Conservation (phyloP, 2,888 invertebrate genomes). For the Crepidodera aurea region DNA sequence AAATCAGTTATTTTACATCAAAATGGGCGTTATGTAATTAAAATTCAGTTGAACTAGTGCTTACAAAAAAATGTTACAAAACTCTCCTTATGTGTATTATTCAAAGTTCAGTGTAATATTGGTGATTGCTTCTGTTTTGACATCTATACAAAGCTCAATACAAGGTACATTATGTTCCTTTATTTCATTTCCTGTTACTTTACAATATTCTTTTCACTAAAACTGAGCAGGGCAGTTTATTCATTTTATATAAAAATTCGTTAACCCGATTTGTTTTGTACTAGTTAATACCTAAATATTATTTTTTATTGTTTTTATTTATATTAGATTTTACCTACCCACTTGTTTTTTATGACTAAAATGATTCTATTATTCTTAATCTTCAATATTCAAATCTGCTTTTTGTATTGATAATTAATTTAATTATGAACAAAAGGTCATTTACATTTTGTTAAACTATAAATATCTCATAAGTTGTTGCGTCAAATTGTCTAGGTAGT, state of each 20-base stretch:
- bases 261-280: neutral
- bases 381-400: neutral
- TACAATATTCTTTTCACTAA: conserved; percentile 6
- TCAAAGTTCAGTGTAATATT: conserved; percentile 51
- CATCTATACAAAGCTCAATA: conserved; percentile 48
- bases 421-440: conserved; percentile 10
- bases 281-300: too few species aligned
- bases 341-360: neutral
- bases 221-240: neutral
- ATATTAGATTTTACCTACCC: neutral
- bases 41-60: conserved; percentile 25
- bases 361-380: neutral
- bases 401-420: neutral
- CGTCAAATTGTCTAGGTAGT: conserved; percentile 1
- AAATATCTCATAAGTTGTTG: conserved; percentile 6
- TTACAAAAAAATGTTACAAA: conserved; percentile 50
- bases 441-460: conserved; percentile 5
- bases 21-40: conserved; percentile 38
- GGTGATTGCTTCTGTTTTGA: conserved; percentile 54
- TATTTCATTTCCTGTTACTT: conserved; percentile 25
- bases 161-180: conserved; percentile 30
- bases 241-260: neutral
- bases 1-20: conserved; percentile 17
- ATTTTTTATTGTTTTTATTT: neutral
- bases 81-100: conserved; percentile 40